A percentile compares a stretch with the other conserved stretches of the same genome.
Evolutionary conservation across 1,140 invertebrate species (phyloP).

Genomic region (Psilanteris sp.): DNA sequence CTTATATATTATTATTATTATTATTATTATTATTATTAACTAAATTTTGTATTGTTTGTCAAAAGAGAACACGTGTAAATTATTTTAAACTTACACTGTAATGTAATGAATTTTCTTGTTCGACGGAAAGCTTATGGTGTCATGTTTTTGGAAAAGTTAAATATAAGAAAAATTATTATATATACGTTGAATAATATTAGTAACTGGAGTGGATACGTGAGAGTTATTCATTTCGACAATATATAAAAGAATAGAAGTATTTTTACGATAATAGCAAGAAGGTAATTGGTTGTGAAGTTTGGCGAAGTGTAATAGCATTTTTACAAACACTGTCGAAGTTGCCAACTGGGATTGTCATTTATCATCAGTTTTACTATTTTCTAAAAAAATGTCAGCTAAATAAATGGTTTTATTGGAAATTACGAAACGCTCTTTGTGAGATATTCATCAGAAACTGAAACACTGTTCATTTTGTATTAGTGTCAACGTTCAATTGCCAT

Average conservation of each 20-base stretch:
- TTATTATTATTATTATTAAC: no score
- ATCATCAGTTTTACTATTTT: conserved; percentile 11
- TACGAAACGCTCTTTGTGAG: conserved; percentile 19
- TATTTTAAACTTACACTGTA: no score
- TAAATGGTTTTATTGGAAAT: conserved; percentile 32
- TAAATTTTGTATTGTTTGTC: no score
- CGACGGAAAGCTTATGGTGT: no score
- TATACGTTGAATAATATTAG: no score
- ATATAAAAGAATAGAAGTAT: conserved; percentile 14
- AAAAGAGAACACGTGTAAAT: no score
- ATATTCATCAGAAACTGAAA: conserved; percentile 22
- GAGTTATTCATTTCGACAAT: conserved; percentile 30
- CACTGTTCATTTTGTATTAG: not conserved
- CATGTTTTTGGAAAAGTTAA: no score
- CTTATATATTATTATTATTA: no score
- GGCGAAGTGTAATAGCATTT: conserved; percentile 32
- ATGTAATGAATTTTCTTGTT: no score
- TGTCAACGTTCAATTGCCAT: not conserved
- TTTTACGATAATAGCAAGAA: conserved; percentile 37
- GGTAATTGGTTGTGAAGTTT: conserved; percentile 40
- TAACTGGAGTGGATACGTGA: not conserved
- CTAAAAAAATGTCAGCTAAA: conserved; percentile 3
- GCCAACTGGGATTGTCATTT: conserved; percentile 28
- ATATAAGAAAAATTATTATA: no score
- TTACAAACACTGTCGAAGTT: conserved; percentile 22